Evolutionary conservation across 2,797 vertebrate species (phyloP), one percentile per base, ranked within the genome.

Genomic region (Sciurus vulgaris): DNA sequence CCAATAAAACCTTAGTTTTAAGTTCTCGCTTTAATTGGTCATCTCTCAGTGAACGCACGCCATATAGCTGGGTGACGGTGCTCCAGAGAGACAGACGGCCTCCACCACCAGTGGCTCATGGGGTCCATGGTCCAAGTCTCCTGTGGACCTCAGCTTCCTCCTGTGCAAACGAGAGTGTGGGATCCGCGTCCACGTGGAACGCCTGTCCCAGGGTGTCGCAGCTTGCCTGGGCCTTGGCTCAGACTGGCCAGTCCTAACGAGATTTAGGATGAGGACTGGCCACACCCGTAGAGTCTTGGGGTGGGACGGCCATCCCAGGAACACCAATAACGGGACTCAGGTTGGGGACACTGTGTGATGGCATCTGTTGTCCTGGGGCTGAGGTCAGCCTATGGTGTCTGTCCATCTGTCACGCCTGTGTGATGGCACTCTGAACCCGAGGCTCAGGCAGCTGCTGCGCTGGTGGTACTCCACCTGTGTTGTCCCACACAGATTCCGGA

Each of bases 401-500:
- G 33, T 41, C 70, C 17, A 41, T 26, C 33, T 20, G 0, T 35
- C 10, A 2, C 0, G 11, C 18, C 24, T 26, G 0, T 4, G 12
- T 5, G 3, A 35, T 1, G 9, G 67, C 73, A 38, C 61, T 79
- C 78, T 73, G 86, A 51, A 44, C 10, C 4, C 1, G 67, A 65
- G 41, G 13, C 61, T 56, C 20, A 5, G n/a, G 33, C 2, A 11
- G 78, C 11, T 3, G 59, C 49, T 30, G 2, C 1, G 30, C 3
- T 8, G 33, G 15, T 3, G 5, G 2, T 20, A 2, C 20, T 47
- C 86, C 17, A 0, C 2, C 30, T 1, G 3, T 0, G 18, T 10
- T 8, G 17, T 38, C 76, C 76, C 61, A 18, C 0, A 3, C 0
- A 2, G 12, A 65, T 3, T 20, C 26, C 3, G 59, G 51, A 72